Percentiles rank a stretch among this genome's conserved stretches.
Conservation (phyloP, 2,888 invertebrate species). For the Celastrina argiolus region DNA sequence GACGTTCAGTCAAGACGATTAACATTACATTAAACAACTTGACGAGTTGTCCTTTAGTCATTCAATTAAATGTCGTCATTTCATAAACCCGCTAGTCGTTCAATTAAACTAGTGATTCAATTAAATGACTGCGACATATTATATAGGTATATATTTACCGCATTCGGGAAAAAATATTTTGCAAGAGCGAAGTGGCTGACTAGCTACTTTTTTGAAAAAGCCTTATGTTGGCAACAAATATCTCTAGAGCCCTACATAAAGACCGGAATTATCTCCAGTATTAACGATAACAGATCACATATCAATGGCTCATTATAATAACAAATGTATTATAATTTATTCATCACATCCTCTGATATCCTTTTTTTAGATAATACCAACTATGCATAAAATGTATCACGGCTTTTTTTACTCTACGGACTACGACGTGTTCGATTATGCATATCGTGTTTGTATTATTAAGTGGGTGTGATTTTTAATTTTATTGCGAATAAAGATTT, state of each 20-base stretch:
- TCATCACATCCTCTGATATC: constrained; percentile 25
- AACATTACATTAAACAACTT: too few species aligned
- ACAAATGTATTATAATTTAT: constrained; percentile 33
- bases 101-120: too few species aligned
- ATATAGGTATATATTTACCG: too few species aligned
- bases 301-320: constrained; percentile 25
- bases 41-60: too few species aligned
- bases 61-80: too few species aligned
- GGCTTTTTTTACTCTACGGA: constrained; percentile 3
- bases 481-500: constrained; percentile 1
- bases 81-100: too few species aligned
- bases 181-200: too few species aligned
- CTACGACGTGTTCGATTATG: constrained; percentile 25
- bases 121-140: too few species aligned
- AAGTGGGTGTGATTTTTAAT: constrained; percentile 7
- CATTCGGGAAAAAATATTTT: too few species aligned
- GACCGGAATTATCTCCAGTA: constrained; percentile 20
- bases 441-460: constrained; percentile 25
- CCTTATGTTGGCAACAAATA: too few species aligned
- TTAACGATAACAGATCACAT: constrained; percentile 21
- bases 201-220: too few species aligned
- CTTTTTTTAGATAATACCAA: constrained; percentile 22
- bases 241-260: neutral
- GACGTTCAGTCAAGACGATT: too few species aligned
- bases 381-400: constrained; percentile 13